phyloP scores from a whole-genome alignment of 2,113 vertebrate genomes.

The Urocitellus parryii region DNA sequence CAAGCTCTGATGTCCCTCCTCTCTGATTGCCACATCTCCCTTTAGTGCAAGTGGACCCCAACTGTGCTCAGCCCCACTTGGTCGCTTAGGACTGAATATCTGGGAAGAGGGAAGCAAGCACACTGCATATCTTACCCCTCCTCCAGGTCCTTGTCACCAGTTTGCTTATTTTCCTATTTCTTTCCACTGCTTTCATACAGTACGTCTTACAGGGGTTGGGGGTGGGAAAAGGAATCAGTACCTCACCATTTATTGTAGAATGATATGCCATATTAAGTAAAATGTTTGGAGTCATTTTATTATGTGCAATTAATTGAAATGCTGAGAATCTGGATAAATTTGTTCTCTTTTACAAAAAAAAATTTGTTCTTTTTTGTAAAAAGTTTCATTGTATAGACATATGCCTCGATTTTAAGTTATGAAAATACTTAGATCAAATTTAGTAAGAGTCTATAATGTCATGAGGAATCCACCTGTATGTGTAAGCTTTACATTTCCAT shows the following conservation, averaged over 20 bases:
- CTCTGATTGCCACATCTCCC: fast-evolving
- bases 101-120: not conserved
- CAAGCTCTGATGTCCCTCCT: not conserved
- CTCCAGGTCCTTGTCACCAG: not conserved
- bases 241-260: not conserved
- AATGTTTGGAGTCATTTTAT: not conserved
- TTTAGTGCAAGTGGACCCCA: fast-evolving
- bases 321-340: not conserved
- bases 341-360: not conserved
- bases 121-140: not conserved
- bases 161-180: not conserved
- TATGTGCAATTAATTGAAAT: not conserved
- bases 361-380: not conserved
- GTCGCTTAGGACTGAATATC: not conserved
- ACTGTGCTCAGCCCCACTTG: no score
- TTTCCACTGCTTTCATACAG: not conserved
- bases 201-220: no score
- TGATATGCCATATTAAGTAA: not conserved
- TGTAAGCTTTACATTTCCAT: not conserved
- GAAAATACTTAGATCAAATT: not conserved
- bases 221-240: not conserved
- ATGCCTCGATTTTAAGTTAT: not conserved
- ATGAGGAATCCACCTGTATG: not conserved
- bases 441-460: not conserved
- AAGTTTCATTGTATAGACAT: not conserved